phyloP scores from a whole-genome alignment of 2,113 vertebrate genomes.

The Triplophysa dalaica region DNA sequence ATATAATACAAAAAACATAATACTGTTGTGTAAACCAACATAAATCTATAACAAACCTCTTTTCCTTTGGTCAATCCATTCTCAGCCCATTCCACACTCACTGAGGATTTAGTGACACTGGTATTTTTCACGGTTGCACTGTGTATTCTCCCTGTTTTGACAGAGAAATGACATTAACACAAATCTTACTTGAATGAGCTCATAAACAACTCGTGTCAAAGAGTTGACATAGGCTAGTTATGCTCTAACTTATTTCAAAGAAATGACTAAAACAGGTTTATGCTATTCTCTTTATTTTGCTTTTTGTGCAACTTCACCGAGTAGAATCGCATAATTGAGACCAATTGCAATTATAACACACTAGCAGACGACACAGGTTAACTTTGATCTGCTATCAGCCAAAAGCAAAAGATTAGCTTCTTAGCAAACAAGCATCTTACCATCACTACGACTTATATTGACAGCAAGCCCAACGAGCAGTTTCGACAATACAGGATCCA shows the following conservation, averaged over 20 bases:
- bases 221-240: neutral
- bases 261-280: neutral
- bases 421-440: conserved; percentile 41
- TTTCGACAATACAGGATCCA: conserved; percentile 40
- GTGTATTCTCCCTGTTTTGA: conserved; percentile 69
- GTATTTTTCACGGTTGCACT: conserved; percentile 63
- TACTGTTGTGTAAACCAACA: no score
- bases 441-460: conserved; percentile 52
- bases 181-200: neutral
- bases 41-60: conserved; percentile 62
- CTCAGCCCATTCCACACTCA: conserved; percentile 72
- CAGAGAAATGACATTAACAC: neutral
- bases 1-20: neutral
- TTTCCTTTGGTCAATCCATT: conserved; percentile 61
- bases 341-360: no score
- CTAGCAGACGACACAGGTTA: no score
- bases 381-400: neutral
- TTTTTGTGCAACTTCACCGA: no score
- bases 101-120: conserved; percentile 53
- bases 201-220: neutral
- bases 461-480: conserved; percentile 41
- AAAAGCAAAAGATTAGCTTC: neutral
- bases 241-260: neutral
- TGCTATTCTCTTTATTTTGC: no score
- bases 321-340: no score